Percentiles rank a stretch among this genome's conserved stretches.
phyloP scores from a whole-genome alignment of 2,888 invertebrate species.

The Chrysodeixis includens region DNA sequence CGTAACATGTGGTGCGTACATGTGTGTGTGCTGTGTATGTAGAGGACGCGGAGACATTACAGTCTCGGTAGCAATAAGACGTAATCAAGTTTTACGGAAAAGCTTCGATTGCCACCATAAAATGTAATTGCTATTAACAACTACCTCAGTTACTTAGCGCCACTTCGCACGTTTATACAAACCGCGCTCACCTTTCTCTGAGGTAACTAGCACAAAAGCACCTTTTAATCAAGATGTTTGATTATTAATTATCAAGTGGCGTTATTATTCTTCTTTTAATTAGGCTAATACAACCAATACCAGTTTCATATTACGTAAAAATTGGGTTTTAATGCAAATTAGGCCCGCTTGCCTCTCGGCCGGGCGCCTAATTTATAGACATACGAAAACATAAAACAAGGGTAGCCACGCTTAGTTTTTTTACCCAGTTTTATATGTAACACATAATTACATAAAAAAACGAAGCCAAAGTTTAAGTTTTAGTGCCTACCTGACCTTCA shows the following conservation, averaged over 20 bases:
- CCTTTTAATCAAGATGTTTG: constrained; percentile 17
- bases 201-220: constrained; percentile 17
- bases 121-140: constrained; percentile 29
- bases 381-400: constrained; percentile 26
- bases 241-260: constrained; percentile 26
- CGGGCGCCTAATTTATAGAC: constrained; percentile 31
- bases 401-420: constrained; percentile 24
- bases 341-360: constrained; percentile 20
- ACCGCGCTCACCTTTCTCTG: constrained; percentile 29
- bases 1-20: constrained; percentile 45
- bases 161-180: constrained; percentile 23
- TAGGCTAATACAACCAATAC: constrained; percentile 42
- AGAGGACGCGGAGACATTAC: constrained; percentile 10
- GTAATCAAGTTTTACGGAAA: constrained; percentile 46
- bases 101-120: constrained; percentile 39
- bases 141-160: constrained; percentile 36
- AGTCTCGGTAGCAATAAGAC: constrained; percentile 20
- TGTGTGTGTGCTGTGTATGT: constrained; percentile 12
- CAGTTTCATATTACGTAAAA: constrained; percentile 47
- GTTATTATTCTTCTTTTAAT: constrained; percentile 49
- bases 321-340: constrained; percentile 52
- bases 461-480: constrained; percentile 2
- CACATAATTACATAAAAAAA: neutral
- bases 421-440: constrained; percentile 9
- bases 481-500: constrained; percentile 4